A percentile compares a stretch with the other conserved stretches of the same genome.
phyloP scores from a whole-genome alignment of 2,797 vertebrate genomes.

The Anableps anableps region DNA sequence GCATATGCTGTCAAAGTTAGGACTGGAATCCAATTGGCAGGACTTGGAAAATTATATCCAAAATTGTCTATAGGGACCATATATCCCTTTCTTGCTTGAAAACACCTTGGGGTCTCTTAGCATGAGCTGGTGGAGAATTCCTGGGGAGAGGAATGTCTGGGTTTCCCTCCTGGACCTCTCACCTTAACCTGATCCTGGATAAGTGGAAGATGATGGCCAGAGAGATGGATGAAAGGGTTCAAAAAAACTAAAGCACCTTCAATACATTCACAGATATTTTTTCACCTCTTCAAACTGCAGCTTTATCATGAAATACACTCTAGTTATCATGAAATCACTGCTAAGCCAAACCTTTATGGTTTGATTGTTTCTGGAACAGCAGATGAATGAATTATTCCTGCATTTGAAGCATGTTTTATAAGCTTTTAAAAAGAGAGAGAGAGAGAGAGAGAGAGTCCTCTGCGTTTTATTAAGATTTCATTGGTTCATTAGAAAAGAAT shows the following conservation, averaged over 20 bases:
- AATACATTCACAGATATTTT: too few relatives aligned
- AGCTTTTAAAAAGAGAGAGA: neutral
- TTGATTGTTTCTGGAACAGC: slow-evolving; percentile 7
- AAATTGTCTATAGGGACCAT: too few relatives aligned
- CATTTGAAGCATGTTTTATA: slow-evolving; percentile 34
- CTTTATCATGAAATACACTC: neutral
- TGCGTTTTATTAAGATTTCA: slow-evolving; percentile 72
- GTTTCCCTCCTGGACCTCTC: neutral
- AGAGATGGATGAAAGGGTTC: too few relatives aligned
- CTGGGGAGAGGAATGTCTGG: neutral
- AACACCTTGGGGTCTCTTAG: too few relatives aligned
- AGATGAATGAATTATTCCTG: slow-evolving; percentile 10
- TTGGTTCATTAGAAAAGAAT: slow-evolving; percentile 76
- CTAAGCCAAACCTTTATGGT: slow-evolving; percentile 20
- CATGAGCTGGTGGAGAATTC: neutral
- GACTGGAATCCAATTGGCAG: neutral
- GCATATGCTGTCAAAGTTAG: neutral
- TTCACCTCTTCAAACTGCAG: neutral
- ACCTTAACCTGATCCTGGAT: neutral
- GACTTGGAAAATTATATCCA: neutral
- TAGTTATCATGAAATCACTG: slow-evolving; percentile 44
- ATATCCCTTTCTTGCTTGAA: too few relatives aligned
- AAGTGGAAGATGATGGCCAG: neutral
- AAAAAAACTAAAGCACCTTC: too few relatives aligned
- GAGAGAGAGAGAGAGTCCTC: neutral